Conservation (phyloP, 2,113 vertebrate species). For the Cichladusa arquata region DNA sequence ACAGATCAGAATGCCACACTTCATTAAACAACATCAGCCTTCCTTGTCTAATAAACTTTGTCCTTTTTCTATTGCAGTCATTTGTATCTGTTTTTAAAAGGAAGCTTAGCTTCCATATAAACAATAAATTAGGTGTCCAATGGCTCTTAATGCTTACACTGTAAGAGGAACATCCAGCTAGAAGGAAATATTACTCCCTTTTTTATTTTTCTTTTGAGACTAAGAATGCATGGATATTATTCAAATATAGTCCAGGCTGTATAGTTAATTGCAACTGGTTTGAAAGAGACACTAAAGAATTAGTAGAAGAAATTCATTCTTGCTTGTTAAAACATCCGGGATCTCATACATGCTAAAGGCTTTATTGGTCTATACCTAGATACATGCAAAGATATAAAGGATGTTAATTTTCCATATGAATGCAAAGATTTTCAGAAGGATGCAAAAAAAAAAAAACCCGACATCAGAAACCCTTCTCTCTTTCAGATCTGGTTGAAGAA, state of each 20-base stretch:
- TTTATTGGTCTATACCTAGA: not conserved
- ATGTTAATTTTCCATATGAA: not conserved
- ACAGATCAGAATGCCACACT: not conserved
- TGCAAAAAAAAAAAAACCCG: not conserved
- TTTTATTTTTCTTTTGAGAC: not conserved
- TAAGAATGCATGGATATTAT: not conserved
- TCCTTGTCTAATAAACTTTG: conserved; percentile 1
- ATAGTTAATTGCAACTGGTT: not conserved
- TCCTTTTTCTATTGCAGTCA: not conserved
- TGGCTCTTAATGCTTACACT: not conserved
- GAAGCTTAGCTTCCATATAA: not conserved
- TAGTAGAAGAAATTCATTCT: not conserved
- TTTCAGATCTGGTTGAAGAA: not conserved
- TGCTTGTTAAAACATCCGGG: not conserved
- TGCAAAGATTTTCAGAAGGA: not conserved
- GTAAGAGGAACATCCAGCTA: not conserved
- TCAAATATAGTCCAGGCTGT: not conserved
- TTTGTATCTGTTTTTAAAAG: conserved; percentile 5
- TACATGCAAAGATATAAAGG: not conserved
- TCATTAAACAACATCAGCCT: conserved; percentile 28
- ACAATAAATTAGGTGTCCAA: not conserved
- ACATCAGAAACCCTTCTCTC: not conserved
- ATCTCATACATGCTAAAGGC: not conserved
- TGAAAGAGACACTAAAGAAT: not conserved
- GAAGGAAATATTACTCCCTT: not conserved